Evolutionary conservation across 1,140 invertebrate genomes (phyloP), one percentile per base, ranked within the genome.

Genomic region (Ditylenchus dipsaci): DNA sequence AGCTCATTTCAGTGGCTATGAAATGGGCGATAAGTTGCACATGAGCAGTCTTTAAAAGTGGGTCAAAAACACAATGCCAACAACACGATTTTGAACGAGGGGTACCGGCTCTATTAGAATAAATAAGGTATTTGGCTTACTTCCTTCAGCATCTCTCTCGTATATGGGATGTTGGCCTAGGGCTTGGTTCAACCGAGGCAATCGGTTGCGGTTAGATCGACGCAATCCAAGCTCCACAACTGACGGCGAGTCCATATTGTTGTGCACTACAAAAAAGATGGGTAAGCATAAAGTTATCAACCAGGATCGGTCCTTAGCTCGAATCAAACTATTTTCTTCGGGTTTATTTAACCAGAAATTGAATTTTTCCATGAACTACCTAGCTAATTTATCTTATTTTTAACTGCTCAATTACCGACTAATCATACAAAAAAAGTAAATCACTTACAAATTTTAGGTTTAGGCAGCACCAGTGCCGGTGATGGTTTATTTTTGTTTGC

Each of bases 171-270:
- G 42, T 65, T 68, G 67, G 17, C 59, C 59, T 21, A 64, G 19
- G 53, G 49, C 57, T 21, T 47, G 33, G 9, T 49, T 43, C 13
- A 68, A 43, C 30, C 63, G 26, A 53, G 67, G 67, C 26, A 68
- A 23, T 15, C 67, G 42, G n/a, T 47, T 65, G 11, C 67, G 67
- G 9, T 45, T 23, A 21, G 67, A 68, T 19, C 67, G 67, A 5
- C 67, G 56, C 15, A 68, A 57, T 11, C 61, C 61, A 27, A 33
- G 17, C 38, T 68, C 57, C 13, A 63, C 29, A 17, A 68, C 47
- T 38, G 67, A 68, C 5, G 67, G 67, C 23, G 67, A 68, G 27
- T 45, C 30, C 15, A 60, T 61, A 56, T 68, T 42, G n/a, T 57
- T 57, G 5, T 26, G 26, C 19, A 64, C 67, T 68, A 29, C 27